Percentiles rank a stretch among this genome's conserved stretches.
Evolutionary conservation across 1,140 invertebrate species (phyloP).

Genomic region (Chionoecetes opilio): DNA sequence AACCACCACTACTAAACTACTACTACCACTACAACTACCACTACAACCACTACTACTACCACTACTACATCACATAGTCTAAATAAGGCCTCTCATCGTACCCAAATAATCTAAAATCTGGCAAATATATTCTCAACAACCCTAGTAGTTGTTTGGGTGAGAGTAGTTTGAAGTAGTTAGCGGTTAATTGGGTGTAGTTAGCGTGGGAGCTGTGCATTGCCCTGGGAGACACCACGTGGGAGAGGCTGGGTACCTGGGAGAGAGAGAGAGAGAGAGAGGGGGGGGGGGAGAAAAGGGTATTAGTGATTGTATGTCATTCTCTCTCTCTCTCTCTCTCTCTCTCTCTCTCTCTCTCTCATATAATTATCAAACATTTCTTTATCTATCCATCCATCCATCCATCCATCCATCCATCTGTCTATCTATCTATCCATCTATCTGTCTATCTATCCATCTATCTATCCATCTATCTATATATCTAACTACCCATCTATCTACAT

Average conservation of each 20-base stretch:
- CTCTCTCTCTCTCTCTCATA: too few species aligned
- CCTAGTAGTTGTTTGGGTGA: neutral
- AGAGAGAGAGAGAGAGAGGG: neutral
- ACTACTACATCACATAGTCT: neutral
- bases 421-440: neutral
- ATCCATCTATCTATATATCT: too few species aligned
- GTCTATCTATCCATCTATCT: neutral
- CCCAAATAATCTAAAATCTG: conserved; percentile 56
- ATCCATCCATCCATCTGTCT: too few species aligned
- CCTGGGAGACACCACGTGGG: neutral
- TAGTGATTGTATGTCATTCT: too few species aligned
- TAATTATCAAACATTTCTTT: too few species aligned
- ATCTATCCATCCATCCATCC: too few species aligned
- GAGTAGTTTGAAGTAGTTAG: conserved; percentile 43
- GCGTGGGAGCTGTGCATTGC: conserved; percentile 63
- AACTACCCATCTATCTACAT: too few species aligned
- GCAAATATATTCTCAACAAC: conserved; percentile 12
- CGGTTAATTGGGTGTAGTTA: neutral
- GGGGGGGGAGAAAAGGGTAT: neutral
- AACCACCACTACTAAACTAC: neutral
- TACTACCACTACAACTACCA: too few species aligned
- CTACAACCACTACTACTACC: neutral
- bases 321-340: too few species aligned
- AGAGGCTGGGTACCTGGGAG: conserved; percentile 29
- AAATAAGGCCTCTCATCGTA: conserved; percentile 52